phyloP scores from a whole-genome alignment of 2,888 invertebrate species.

The Erebia aethiops region DNA sequence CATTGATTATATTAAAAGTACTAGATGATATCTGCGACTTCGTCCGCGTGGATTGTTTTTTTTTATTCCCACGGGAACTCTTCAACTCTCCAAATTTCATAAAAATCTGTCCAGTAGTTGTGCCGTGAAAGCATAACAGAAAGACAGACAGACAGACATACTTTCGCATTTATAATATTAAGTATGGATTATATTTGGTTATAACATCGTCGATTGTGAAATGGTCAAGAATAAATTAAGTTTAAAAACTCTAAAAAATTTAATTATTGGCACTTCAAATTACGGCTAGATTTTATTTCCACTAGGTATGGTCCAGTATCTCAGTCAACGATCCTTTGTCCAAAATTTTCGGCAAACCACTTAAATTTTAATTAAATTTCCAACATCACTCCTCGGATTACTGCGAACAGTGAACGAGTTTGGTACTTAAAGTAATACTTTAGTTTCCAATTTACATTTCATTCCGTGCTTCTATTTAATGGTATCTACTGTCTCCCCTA shows the following conservation, averaged over 20 bases:
- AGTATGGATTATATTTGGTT: too few relatives aligned
- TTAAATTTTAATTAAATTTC: conserved; percentile 27
- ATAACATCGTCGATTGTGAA: too few relatives aligned
- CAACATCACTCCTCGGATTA: conserved; percentile 21
- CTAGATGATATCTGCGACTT: too few relatives aligned
- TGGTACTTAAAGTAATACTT: conserved; percentile 23
- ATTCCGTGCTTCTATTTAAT: conserved; percentile 13
- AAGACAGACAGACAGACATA: too few relatives aligned
- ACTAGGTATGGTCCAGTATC: not conserved
- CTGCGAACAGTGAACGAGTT: conserved; percentile 19
- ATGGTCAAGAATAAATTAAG: too few relatives aligned
- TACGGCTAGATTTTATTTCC: not conserved
- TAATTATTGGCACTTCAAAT: not conserved
- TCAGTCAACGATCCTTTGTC: conserved; percentile 7
- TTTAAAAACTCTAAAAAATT: not conserved
- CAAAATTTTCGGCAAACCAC: conserved; percentile 15
- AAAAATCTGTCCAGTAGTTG: too few relatives aligned
- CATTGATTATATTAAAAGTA: too few relatives aligned
- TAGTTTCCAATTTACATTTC: conserved; percentile 24
- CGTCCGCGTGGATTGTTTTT: too few relatives aligned
- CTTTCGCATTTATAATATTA: too few relatives aligned
- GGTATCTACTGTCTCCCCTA: not conserved
- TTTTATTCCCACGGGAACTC: too few relatives aligned
- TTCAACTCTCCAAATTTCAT: too few relatives aligned
- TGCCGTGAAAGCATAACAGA: too few relatives aligned